These are phyloP conservation scores for Uria lomvia DNA, from an alignment of 2,113 vertebrate genomes.

Conservation along the genomic window DNA sequence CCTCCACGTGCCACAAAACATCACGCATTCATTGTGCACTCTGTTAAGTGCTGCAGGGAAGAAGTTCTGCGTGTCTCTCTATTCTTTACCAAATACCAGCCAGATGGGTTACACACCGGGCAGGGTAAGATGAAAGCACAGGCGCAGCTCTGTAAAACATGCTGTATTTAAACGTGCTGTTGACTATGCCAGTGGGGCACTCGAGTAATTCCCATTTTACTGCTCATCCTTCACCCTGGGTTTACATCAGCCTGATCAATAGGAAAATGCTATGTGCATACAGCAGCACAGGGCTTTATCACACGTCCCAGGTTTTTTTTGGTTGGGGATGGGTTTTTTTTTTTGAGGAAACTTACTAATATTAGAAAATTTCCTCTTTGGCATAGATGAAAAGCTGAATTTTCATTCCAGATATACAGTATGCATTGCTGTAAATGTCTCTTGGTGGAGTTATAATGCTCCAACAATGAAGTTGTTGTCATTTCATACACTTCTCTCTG, in stretches of 20 bases:
- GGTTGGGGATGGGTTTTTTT: fast-evolving
- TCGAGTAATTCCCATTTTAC: background rate
- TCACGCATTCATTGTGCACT: background rate
- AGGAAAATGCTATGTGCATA: background rate
- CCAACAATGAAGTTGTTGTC: background rate
- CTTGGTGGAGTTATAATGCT: background rate
- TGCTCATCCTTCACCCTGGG: background rate
- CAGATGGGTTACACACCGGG: background rate
- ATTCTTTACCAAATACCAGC: background rate
- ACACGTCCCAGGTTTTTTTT: fast-evolving
- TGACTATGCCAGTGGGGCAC: background rate
- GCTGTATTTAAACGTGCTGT: background rate
- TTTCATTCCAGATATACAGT: background rate
- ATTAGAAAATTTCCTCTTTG: background rate
- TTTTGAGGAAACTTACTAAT: background rate
- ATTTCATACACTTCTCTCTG: background rate
- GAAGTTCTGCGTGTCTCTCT: background rate
- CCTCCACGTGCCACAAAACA: background rate
- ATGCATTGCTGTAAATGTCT: background rate
- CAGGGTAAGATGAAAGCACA: constrained; percentile 5
- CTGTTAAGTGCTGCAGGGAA: background rate
- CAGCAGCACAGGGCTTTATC: background rate
- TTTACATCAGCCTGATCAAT: background rate
- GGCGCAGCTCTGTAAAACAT: background rate
- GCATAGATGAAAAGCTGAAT: background rate